Percentiles rank a stretch among this genome's conserved stretches.
phyloP scores from a whole-genome alignment of 2,797 vertebrate species.

The Steatocranus sp. region DNA sequence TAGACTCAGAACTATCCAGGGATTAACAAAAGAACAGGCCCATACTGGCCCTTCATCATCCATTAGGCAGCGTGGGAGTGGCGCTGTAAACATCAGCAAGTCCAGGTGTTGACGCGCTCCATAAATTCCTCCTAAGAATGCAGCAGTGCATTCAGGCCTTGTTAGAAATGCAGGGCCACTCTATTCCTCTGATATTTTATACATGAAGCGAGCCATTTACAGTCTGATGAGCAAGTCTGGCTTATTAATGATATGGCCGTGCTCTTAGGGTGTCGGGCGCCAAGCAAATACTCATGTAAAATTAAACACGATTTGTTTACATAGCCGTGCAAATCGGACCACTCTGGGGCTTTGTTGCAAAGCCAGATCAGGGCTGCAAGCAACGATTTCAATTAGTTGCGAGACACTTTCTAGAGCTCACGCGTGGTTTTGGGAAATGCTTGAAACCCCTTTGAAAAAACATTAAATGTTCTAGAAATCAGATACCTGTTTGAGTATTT shows the following conservation, averaged over 20 bases:
- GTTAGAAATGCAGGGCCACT: constrained; percentile 61
- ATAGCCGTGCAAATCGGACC: constrained; percentile 53
- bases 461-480: constrained; percentile 18
- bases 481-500: constrained; percentile 22
- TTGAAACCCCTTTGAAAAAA: constrained; percentile 26
- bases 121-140: constrained; percentile 51
- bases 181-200: constrained; percentile 69
- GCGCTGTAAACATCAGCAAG: constrained; percentile 35
- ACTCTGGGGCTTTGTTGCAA: constrained; percentile 58
- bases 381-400: constrained; percentile 19
- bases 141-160: constrained; percentile 46
- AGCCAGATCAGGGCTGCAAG: constrained; percentile 14
- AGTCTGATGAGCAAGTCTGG: constrained; percentile 75
- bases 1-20: constrained; percentile 15
- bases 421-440: constrained; percentile 1
- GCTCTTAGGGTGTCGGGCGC: constrained; percentile 69
- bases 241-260: constrained; percentile 70
- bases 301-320: constrained; percentile 74
- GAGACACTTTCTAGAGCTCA: constrained; percentile 20
- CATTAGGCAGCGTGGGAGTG: constrained; percentile 29
- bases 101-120: constrained; percentile 58
- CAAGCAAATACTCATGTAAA: constrained; percentile 74
- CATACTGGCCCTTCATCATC: constrained; percentile 24
- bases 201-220: constrained; percentile 72
- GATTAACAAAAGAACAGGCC: constrained; percentile 2